Conservation (phyloP, 2,888 invertebrate genomes). For the Leucophenga maculata region DNA sequence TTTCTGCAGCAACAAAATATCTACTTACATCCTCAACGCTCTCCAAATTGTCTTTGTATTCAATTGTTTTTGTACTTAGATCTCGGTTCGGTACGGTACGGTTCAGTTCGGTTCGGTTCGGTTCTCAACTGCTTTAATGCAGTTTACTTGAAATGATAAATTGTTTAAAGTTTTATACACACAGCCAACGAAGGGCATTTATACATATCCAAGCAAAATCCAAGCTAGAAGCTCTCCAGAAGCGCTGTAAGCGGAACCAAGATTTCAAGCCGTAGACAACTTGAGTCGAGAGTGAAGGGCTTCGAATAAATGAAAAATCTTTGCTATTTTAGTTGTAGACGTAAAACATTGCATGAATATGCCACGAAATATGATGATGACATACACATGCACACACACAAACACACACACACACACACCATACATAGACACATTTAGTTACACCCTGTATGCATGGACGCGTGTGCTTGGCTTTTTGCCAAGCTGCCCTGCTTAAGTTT, state of each 20-base stretch:
- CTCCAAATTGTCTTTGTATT: too few species aligned
- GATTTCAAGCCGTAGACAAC: not conserved
- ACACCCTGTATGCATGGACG: not conserved
- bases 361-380: constrained; percentile 8
- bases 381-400: not conserved
- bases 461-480: not conserved
- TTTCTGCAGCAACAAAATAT: too few species aligned
- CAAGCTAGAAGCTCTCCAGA: too few species aligned
- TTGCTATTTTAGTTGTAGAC: constrained; percentile 16
- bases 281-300: not conserved
- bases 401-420: not conserved
- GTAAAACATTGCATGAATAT: constrained; percentile 1
- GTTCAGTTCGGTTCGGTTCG: too few species aligned
- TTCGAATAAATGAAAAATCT: constrained; percentile 22
- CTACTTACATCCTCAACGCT: too few species aligned
- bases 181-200: not conserved
- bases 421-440: not conserved
- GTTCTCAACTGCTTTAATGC: too few species aligned
- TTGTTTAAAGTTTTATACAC: constrained; percentile 26
- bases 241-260: too few species aligned
- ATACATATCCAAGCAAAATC: not conserved
- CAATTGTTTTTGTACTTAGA: too few species aligned
- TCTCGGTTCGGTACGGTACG: too few species aligned
- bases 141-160: constrained; percentile 24
- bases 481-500: constrained; percentile 13